Percentiles rank a stretch among this genome's conserved stretches.
Conservation (phyloP, 2,113 vertebrate genomes). For the Myrmecophaga tridactyla region DNA sequence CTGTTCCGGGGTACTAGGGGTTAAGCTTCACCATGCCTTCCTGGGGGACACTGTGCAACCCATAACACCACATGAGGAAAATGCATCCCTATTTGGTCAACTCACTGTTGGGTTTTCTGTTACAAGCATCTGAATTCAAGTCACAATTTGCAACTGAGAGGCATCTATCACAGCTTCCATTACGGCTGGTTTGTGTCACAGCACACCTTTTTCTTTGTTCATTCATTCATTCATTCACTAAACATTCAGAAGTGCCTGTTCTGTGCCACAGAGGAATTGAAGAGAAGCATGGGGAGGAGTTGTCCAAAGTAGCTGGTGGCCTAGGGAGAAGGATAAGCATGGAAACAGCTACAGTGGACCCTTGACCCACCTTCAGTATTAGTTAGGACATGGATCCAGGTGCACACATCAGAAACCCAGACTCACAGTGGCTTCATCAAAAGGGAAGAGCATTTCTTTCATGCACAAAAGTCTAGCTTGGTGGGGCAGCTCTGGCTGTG, state of each 20-base stretch:
- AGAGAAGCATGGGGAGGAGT: not conserved
- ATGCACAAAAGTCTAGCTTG: not conserved
- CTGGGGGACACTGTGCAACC: too few species aligned
- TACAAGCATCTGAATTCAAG: not conserved
- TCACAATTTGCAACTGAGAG: not conserved
- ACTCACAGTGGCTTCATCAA: not conserved
- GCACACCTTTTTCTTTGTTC: not conserved
- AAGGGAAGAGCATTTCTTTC: not conserved
- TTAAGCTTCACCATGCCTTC: too few species aligned
- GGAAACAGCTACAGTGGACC: not conserved
- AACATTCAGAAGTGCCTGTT: not conserved
- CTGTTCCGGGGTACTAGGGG: too few species aligned
- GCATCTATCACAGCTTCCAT: not conserved
- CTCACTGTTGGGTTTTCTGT: not conserved
- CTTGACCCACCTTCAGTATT: not conserved
- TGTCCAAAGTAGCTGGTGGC: not conserved
- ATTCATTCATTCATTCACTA: not conserved
- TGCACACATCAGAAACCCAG: not conserved
- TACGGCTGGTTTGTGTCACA: not conserved
- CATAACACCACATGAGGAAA: not conserved
- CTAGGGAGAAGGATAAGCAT: not conserved
- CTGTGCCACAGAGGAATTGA: not conserved
- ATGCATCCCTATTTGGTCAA: not conserved
- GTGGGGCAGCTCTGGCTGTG: not conserved
- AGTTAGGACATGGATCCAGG: not conserved